Conservation (phyloP, 1,140 invertebrate genomes). For the Cotesia typhae region DNA sequence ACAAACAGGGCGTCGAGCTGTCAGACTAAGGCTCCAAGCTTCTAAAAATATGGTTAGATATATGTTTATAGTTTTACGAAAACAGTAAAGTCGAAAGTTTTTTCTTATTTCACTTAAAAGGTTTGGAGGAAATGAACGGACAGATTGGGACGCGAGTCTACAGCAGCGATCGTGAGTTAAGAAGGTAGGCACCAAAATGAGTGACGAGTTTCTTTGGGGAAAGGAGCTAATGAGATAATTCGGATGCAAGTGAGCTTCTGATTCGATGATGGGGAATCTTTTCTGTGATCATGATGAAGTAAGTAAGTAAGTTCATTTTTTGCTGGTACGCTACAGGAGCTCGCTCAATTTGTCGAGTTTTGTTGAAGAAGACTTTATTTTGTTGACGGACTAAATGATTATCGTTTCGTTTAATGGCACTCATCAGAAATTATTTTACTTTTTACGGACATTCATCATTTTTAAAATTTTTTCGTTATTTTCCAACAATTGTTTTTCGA, state of each 20-base stretch:
- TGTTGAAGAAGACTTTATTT: conserved; percentile 2
- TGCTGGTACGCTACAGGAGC: neutral
- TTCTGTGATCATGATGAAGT: too few relatives aligned
- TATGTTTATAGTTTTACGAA: neutral
- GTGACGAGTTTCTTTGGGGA: neutral
- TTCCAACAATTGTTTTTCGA: too few relatives aligned
- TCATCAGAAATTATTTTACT: neutral
- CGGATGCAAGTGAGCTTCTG: conserved; percentile 31
- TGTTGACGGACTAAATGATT: conserved; percentile 25
- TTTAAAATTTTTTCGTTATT: too few relatives aligned
- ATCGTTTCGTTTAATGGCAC: conserved; percentile 22
- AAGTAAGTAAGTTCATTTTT: too few relatives aligned
- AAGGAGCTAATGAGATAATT: conserved; percentile 34
- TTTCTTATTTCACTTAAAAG: too few relatives aligned
- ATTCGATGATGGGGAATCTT: neutral
- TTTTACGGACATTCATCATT: too few relatives aligned
- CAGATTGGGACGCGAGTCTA: too few relatives aligned
- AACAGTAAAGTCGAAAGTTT: too few relatives aligned
- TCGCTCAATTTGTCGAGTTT: too few relatives aligned
- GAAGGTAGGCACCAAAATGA: neutral
- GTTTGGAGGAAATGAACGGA: too few relatives aligned
- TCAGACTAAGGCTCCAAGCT: conserved; percentile 15
- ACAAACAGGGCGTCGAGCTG: conserved; percentile 56
- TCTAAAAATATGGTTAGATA: neutral
- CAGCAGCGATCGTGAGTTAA: too few relatives aligned